Evolutionary conservation across 2,113 vertebrate species (phyloP).

Genomic region (Oncorhynchus keta): DNA sequence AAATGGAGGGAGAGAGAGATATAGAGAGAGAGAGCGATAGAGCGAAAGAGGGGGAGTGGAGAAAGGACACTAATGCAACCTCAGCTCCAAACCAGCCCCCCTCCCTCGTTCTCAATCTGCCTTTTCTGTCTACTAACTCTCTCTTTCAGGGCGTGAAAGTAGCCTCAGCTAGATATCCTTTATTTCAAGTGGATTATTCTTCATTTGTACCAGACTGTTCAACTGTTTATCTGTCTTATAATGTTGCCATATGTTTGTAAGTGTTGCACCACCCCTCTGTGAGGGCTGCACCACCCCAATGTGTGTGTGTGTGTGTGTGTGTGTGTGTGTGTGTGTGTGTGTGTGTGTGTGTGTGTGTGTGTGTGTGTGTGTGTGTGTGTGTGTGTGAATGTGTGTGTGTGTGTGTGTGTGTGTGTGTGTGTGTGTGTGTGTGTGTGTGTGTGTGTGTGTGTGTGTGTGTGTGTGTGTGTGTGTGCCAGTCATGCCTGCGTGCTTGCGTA

Average conservation of each 20-base stretch:
- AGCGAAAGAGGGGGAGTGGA: conserved; percentile 20
- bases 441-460: too few relatives aligned
- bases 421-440: too few relatives aligned
- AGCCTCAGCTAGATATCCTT: neutral
- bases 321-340: conserved; percentile 10
- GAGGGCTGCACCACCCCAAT: neutral
- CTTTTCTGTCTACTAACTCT: neutral
- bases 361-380: too few relatives aligned
- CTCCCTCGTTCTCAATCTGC: neutral
- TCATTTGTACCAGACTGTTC: neutral
- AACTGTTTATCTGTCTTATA: conserved; percentile 1
- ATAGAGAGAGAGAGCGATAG: conserved; percentile 48
- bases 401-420: too few relatives aligned
- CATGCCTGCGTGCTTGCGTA: conserved; percentile 1
- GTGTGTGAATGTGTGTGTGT: too few relatives aligned
- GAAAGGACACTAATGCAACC: neutral
- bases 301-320: conserved; percentile 5
- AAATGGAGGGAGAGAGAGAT: conserved; percentile 66
- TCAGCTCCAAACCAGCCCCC: neutral
- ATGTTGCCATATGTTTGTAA: neutral
- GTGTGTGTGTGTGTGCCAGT: neutral
- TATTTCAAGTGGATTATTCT: conserved; percentile 3
- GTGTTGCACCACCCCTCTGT: neutral
- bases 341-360: conserved; percentile 8
- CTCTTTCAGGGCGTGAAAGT: neutral